Evolutionary conservation across 2,797 vertebrate genomes (phyloP).

Genomic region (Bovichtus diacanthus): DNA sequence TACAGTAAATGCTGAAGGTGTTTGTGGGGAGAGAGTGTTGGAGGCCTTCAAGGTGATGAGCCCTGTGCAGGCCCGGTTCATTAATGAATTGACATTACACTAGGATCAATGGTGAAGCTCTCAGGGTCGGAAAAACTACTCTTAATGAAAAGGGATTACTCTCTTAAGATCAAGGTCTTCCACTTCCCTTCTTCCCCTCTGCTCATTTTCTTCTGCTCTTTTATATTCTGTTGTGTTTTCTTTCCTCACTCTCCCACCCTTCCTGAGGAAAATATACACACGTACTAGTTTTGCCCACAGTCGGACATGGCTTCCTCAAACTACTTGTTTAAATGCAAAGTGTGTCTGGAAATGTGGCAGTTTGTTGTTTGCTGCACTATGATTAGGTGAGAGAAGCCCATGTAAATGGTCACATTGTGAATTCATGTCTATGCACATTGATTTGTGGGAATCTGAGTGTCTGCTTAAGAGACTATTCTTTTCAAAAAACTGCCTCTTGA

Average conservation of each 20-base stretch:
- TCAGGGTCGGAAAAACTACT: constrained; percentile 73
- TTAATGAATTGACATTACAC: constrained; percentile 84
- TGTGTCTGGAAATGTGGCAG: neutral
- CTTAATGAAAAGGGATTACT: constrained; percentile 85
- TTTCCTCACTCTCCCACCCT: neutral
- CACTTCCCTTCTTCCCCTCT: constrained; percentile 31
- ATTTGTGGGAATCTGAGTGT: constrained; percentile 6
- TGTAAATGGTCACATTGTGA: neutral
- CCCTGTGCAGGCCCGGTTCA: constrained; percentile 50
- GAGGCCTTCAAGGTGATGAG: constrained; percentile 69
- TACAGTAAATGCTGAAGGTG: constrained; percentile 35
- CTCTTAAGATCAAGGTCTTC: constrained; percentile 81
- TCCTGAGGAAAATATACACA: constrained; percentile 15
- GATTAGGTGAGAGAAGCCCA: neutral
- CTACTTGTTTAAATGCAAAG: constrained; percentile 13
- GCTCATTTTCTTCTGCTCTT: constrained; percentile 39
- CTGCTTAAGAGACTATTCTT: constrained; percentile 1
- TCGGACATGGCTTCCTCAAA: constrained; percentile 13
- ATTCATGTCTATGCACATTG: neutral
- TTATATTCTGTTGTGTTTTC: constrained; percentile 41
- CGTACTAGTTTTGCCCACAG: constrained; percentile 8
- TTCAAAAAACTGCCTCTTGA: neutral
- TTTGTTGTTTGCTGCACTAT: neutral
- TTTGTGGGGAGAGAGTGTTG: constrained; percentile 43
- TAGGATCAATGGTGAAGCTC: constrained; percentile 80